These are phyloP conservation scores for Andricus curvator DNA, from an alignment of 2,888 invertebrate genomes.

Conservation along the genomic window DNA sequence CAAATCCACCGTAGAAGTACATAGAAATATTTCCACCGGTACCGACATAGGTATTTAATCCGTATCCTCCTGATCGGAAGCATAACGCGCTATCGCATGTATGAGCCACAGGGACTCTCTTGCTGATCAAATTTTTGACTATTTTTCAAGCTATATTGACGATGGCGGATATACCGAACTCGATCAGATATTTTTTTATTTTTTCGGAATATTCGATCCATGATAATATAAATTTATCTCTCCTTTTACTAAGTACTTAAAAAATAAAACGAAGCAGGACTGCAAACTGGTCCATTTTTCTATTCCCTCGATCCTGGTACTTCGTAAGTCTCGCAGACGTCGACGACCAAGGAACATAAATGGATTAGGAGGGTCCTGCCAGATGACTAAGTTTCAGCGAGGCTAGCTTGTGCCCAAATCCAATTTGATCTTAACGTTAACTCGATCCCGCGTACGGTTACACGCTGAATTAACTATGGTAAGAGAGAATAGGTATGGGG, in stretches of 20 bases:
- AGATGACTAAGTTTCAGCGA: constrained; percentile 74
- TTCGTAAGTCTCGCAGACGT: constrained; percentile 12
- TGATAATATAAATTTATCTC: background rate
- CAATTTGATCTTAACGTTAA: constrained; percentile 76
- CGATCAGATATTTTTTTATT: no score
- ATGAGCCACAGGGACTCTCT: no score
- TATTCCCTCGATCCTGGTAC: background rate
- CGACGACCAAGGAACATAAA: constrained; percentile 65
- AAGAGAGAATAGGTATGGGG: constrained; percentile 16
- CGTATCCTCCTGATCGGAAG: no score
- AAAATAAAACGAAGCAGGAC: background rate
- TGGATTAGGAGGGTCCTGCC: constrained; percentile 74
- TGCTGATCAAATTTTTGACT: no score
- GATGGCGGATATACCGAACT: no score
- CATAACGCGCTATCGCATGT: no score
- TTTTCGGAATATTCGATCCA: no score
- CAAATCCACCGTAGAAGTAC: no score
- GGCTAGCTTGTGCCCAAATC: constrained; percentile 70
- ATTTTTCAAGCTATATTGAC: no score
- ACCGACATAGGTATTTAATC: no score
- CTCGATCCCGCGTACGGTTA: constrained; percentile 74
- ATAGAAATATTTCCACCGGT: no score
- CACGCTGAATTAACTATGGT: constrained; percentile 71
- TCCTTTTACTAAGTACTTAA: background rate
- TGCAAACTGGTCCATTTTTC: background rate